phyloP scores from a whole-genome alignment of 2,797 vertebrate genomes.

The Semaprochilodus insignis region DNA sequence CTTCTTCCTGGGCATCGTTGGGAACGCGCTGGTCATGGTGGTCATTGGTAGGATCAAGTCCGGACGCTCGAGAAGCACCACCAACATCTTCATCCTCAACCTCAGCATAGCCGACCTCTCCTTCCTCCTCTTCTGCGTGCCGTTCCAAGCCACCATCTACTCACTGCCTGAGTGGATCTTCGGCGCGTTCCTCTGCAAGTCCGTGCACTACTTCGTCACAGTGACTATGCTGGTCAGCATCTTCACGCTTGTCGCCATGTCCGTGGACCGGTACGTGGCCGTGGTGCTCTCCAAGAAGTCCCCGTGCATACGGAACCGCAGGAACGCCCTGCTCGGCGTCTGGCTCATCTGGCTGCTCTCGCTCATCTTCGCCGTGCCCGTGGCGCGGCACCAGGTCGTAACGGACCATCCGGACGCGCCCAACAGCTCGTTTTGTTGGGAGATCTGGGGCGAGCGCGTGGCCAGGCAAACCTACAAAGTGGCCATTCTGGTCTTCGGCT shows the following conservation, averaged over 20 bases:
- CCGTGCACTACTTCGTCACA: conserved; percentile 82
- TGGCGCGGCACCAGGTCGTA: conserved; percentile 83
- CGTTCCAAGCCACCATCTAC: conserved; percentile 83
- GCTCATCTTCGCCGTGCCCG: conserved; percentile 79
- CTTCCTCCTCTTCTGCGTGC: conserved; percentile 83
- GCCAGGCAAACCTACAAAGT: conserved; percentile 79
- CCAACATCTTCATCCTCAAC: conserved; percentile 88
- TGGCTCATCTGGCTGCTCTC: conserved; percentile 81
- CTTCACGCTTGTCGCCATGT: conserved; percentile 88
- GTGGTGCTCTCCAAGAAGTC: conserved; percentile 82
- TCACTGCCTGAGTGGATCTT: conserved; percentile 85
- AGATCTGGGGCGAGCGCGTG: conserved; percentile 73
- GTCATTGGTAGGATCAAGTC: conserved; percentile 76
- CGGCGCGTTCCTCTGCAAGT: conserved; percentile 82
- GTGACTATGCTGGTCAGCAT: conserved; percentile 87
- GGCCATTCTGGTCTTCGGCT: conserved; percentile 80
- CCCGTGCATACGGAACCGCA: conserved; percentile 75
- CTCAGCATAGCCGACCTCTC: conserved; percentile 84
- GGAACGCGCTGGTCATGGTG: conserved; percentile 83
- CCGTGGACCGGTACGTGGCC: conserved; percentile 86
- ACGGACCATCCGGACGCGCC: conserved; percentile 75
- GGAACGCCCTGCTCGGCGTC: conserved; percentile 76
- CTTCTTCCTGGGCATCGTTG: conserved; percentile 83
- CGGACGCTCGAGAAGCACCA: conserved; percentile 71
- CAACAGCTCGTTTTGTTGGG: conserved; percentile 89